Conservation (phyloP, 2,797 vertebrate species). For the Monodelphis domestica region DNA sequence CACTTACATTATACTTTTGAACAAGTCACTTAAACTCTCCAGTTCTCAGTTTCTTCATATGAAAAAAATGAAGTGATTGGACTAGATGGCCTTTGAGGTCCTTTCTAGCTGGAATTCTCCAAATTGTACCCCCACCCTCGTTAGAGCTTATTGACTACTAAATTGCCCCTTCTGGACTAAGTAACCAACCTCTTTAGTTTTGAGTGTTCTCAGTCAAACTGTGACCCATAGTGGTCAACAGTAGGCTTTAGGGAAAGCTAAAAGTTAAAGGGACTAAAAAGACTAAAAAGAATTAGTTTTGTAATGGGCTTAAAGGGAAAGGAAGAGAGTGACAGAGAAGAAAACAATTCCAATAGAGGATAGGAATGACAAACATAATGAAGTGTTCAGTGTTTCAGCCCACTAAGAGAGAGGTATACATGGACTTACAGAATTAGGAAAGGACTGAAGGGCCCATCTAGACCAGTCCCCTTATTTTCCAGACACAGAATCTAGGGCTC, state of each 20-base stretch:
- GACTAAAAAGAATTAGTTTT: neutral
- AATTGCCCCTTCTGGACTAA: neutral
- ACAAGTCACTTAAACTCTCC: neutral
- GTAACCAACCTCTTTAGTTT: neutral
- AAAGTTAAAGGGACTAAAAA: neutral
- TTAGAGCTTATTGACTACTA: neutral
- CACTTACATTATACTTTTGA: neutral
- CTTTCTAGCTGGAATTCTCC: neutral
- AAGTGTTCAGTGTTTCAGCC: neutral
- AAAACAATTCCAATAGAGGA: neutral
- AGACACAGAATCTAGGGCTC: neutral
- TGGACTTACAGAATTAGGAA: neutral
- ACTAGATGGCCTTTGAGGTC: neutral
- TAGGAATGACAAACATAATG: neutral
- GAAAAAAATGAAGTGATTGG: neutral
- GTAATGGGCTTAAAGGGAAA: slow-evolving; percentile 11
- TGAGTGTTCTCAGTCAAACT: neutral
- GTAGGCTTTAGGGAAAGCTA: neutral
- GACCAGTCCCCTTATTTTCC: neutral
- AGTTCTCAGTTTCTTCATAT: neutral
- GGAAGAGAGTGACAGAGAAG: neutral
- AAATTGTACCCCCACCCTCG: too few species aligned
- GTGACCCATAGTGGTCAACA: neutral
- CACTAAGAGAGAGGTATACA: neutral
- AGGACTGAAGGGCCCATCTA: neutral